These are phyloP conservation scores for Meganola albula DNA, from an alignment of 2,888 invertebrate species.

Conservation along the genomic window DNA sequence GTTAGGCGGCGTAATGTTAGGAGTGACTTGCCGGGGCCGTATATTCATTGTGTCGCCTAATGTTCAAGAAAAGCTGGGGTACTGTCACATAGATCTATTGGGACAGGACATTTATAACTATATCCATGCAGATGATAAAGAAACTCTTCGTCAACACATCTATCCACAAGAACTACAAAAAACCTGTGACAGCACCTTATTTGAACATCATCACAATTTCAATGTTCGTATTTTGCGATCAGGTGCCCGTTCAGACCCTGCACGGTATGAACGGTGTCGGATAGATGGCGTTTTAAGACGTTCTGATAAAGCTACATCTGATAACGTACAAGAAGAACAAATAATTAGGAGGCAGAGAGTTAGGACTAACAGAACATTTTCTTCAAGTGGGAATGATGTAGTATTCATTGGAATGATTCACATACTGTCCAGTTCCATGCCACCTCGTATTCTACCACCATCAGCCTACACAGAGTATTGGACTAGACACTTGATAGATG, in stretches of 20 bases:
- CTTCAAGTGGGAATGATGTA: conserved; percentile 80
- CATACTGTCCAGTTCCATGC: conserved; percentile 77
- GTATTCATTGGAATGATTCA: conserved; percentile 86
- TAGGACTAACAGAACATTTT: conserved; percentile 68
- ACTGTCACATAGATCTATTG: conserved; percentile 91
- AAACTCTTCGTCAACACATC: conserved; percentile 83
- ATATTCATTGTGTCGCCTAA: conserved; percentile 91
- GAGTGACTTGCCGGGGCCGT: conserved; percentile 87
- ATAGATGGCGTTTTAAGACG: conserved; percentile 81
- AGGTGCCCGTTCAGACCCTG: conserved; percentile 83
- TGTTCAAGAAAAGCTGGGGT: conserved; percentile 90
- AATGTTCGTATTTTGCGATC: conserved; percentile 80
- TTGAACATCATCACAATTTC: conserved; percentile 76
- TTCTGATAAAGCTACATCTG: conserved; percentile 76
- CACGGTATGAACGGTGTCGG: conserved; percentile 83
- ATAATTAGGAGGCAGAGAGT: conserved; percentile 71
- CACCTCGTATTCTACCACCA: conserved; percentile 77
- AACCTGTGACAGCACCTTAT: conserved; percentile 47
- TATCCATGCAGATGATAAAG: conserved; percentile 90
- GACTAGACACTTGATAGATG: conserved; percentile 92
- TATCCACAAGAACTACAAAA: conserved; percentile 73
- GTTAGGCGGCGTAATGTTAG: conserved; percentile 87
- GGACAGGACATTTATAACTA: conserved; percentile 92
- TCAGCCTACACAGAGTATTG: conserved; percentile 89
- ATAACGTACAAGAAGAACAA: conserved; percentile 70